phyloP scores from a whole-genome alignment of 2,113 vertebrate genomes.

The Panthera uncia region DNA sequence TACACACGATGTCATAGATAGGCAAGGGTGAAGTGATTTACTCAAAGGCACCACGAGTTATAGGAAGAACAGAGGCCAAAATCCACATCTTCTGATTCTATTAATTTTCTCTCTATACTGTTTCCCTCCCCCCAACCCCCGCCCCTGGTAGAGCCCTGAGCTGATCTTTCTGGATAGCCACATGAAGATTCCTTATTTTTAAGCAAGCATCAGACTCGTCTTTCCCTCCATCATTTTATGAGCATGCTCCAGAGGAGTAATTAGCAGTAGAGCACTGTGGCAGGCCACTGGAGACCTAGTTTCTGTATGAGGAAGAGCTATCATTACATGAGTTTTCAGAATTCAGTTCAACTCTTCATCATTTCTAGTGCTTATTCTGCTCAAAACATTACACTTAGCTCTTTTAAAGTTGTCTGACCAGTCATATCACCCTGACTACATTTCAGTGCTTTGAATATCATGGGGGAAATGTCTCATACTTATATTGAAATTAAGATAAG shows the following conservation, averaged over 20 bases:
- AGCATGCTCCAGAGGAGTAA: background rate
- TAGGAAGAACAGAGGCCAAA: background rate
- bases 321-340: background rate
- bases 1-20: background rate
- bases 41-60: background rate
- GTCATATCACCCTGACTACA: background rate
- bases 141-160: background rate
- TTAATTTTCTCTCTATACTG: background rate
- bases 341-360: background rate
- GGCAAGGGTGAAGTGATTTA: background rate
- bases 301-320: background rate
- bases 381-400: background rate
- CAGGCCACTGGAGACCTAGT: background rate
- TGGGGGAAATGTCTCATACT: background rate
- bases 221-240: background rate
- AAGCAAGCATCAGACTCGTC: background rate
- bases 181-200: background rate
- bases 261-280: background rate
- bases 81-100: background rate
- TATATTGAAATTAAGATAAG: constrained; percentile 29
- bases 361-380: background rate
- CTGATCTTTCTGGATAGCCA: background rate
- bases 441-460: background rate
- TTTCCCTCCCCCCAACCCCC: too few relatives aligned
- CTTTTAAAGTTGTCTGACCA: constrained; percentile 34